Base-by-base conservation (phyloP, 2,888 invertebrate species). In the Pristionchus fissidentatus region DNA sequence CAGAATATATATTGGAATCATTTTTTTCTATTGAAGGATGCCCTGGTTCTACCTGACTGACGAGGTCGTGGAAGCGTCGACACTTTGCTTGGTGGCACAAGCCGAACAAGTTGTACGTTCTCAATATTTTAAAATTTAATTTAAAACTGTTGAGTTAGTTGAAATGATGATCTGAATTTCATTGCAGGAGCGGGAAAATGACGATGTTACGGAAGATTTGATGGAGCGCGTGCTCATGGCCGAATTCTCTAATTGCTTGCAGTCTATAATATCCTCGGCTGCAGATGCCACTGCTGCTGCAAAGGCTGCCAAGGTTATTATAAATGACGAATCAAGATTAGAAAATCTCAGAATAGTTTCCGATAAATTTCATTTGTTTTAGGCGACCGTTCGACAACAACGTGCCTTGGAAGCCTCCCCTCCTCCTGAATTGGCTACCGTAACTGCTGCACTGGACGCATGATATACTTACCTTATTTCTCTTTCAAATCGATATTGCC, bases 31-130 rank as follows among this genome's bases (percentile, higher is more conserved):
- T 84, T 87, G 8, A 87, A 96, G 95, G 90, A 95, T 95, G 93
- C 95, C 97, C 19, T 96, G 96, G 93, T 96, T 95, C 91, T 97
- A 96, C 93, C 95, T 98, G 93, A 97, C 97, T 0, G 95, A 95
- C 80, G 97, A 97, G 92, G 97, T 98, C 60, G 96, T 98, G 26
- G 97, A 97, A 93, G 98, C 98, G 80, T 97, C 97, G 19, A 96
- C 97, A 91, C 96, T 97, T 92, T 98, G 98, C 93, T 94, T 99
- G 92, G 94, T 98, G 92, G 97, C 98, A n/a, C 96, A 97, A 91
- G 96, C 96, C 5, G 96, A 95, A 90, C 96, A 96, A 92, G 95
- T 95, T 73, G 95, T 95, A 90, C 80, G 84, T 35, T 41, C 15
- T 77, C 29, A n/a, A 52, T 77, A 32, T 10, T 15, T 10, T 15